Evolutionary conservation across 2,113 vertebrate species (phyloP), one percentile per base, ranked within the genome.

Genomic region (Phaetusa simplex): DNA sequence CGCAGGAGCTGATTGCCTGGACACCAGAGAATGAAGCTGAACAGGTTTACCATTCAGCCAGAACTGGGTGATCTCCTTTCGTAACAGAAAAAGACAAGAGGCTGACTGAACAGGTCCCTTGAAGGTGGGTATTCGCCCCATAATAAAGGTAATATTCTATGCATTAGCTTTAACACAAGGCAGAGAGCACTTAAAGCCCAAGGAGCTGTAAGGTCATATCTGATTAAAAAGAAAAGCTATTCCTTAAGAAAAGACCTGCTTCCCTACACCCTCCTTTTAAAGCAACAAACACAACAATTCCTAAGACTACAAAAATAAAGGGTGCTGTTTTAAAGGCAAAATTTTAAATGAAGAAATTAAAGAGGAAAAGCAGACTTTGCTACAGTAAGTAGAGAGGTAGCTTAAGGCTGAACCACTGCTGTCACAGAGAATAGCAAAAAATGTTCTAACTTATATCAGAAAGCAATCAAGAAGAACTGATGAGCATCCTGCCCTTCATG

Each of bases 401-500:
- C 34, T 89, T 65, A 82, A 85, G 84, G 47, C 43, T 90, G 65
- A 94, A 76, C 50, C 91, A 49, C 72, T 82, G 53, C 81, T 58
- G 79, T 61, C 52, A 58, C 34, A n/a, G 24, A 86, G 50, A 82
- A 77, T 3, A 73, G 65, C 29, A 90, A 52, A 62, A 73, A 72
- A 66, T 27, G 20, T 73, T 90, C 82, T 86, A 55, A 61, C 69
- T 93, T 79, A 1, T 59, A 66, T 19, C 11, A 19, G 87, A 96
- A 90, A 65, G 87, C 88, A 95, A 86, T 95, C 95, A 94, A 42
- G 67, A 85, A 77, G 24, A 93, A 88, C 36, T 93, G 93, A 97
- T 95, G 90, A 96, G 74, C 84, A 70, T n/a, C 62, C 1, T 58
- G 87, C 43, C 84, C 84, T 87, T 45, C 27, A 16, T 17, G 36